Percentiles rank a stretch among this genome's conserved stretches.
phyloP scores from a whole-genome alignment of 1,140 invertebrate species.

The Radopholus similis region DNA sequence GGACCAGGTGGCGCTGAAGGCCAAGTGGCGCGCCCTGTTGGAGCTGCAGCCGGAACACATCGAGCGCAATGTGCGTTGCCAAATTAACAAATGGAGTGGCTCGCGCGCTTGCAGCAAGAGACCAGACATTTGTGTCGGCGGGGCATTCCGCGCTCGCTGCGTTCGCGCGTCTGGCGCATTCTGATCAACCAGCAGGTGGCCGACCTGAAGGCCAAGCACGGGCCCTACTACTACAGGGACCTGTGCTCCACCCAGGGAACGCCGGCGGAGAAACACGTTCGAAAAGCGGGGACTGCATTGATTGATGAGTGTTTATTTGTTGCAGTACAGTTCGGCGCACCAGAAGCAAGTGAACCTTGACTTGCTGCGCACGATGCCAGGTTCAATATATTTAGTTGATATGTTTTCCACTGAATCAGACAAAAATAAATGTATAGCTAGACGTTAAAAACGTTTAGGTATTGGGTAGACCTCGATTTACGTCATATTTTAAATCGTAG shows the following conservation, averaged over 20 bases:
- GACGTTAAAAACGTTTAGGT: too few species aligned
- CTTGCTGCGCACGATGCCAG: slow-evolving; percentile 65
- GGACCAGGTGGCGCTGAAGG: slow-evolving; percentile 37
- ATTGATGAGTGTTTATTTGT: slow-evolving; percentile 5
- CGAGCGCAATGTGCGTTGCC: slow-evolving; percentile 32
- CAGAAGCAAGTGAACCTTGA: slow-evolving; percentile 65
- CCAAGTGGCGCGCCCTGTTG: slow-evolving; percentile 36
- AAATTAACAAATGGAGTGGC: slow-evolving; percentile 11
- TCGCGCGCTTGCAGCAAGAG: slow-evolving; percentile 22
- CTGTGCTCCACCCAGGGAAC: slow-evolving; percentile 61
- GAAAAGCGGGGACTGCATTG: slow-evolving; percentile 37
- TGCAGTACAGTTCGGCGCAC: slow-evolving; percentile 62
- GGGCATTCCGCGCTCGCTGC: slow-evolving; percentile 63
- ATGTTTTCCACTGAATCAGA: too few species aligned
- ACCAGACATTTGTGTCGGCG: slow-evolving; percentile 62
- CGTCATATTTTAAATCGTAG: too few species aligned
- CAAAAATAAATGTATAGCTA: too few species aligned
- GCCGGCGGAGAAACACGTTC: slow-evolving; percentile 61
- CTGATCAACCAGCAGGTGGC: slow-evolving; percentile 62
- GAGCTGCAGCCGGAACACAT: slow-evolving; percentile 27
- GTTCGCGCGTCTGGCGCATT: slow-evolving; percentile 63
- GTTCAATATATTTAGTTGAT: too few species aligned
- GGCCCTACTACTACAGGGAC: slow-evolving; percentile 64
- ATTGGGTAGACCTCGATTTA: too few species aligned
- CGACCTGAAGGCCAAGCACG: slow-evolving; percentile 62